Evolutionary conservation across 2,888 invertebrate species (phyloP).

Genomic region (Agonopterix arenella): DNA sequence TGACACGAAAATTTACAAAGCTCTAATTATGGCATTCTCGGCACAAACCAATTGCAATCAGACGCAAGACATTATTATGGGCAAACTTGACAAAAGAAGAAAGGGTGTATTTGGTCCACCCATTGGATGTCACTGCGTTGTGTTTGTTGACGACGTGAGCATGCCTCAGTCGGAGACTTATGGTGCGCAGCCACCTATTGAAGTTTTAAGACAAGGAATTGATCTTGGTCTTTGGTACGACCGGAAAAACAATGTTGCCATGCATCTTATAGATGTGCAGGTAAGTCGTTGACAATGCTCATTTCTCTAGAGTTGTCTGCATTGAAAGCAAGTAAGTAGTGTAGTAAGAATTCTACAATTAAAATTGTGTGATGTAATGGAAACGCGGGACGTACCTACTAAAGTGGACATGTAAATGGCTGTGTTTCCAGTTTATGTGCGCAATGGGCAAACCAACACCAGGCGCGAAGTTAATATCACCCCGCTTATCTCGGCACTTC

Average conservation of each 20-base stretch:
- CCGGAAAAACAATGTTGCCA: constrained; percentile 84
- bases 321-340: too few relatives aligned
- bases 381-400: too few relatives aligned
- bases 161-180: constrained; percentile 94
- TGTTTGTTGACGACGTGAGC: constrained; percentile 97
- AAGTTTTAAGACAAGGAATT: constrained; percentile 91
- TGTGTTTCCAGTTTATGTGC: constrained; percentile 78
- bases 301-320: too few relatives aligned
- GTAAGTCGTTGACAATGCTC: constrained; percentile 40
- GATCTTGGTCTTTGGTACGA: constrained; percentile 96
- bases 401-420: too few relatives aligned
- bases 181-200: constrained; percentile 97
- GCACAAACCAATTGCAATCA: constrained; percentile 96
- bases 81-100: constrained; percentile 92
- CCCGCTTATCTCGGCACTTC: constrained; percentile 92
- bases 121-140: constrained; percentile 90
- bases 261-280: constrained; percentile 91
- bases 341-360: too few relatives aligned
- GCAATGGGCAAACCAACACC: constrained; percentile 90
- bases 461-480: constrained; percentile 89
- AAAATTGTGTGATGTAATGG: too few relatives aligned
- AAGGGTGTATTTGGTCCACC: constrained; percentile 97
- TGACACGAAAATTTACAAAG: constrained; percentile 86
- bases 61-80: constrained; percentile 96
- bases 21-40: constrained; percentile 93